Percentiles rank a stretch among this genome's conserved stretches.
Conservation (phyloP, 2,888 invertebrate genomes). For the Spicauda simplicius region DNA sequence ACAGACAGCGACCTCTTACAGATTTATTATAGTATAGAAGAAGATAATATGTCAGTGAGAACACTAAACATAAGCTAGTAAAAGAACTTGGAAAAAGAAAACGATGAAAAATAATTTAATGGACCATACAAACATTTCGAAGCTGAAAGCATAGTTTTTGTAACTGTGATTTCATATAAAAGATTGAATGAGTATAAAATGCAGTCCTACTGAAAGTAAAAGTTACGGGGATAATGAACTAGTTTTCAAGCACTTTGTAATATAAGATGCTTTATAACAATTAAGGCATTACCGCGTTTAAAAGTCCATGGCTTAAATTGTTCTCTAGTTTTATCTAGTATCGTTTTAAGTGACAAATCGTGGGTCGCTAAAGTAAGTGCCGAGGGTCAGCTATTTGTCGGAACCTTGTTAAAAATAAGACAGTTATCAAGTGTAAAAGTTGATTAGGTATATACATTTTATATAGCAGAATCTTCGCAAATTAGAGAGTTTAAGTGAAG, state of each 20-base stretch:
- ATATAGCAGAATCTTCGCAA: not conserved
- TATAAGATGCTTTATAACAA: slow-evolving; percentile 27
- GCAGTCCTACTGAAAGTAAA: slow-evolving; percentile 1
- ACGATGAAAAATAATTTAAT: not conserved
- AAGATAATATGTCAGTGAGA: too few relatives aligned
- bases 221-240: not conserved
- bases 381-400: slow-evolving; percentile 20
- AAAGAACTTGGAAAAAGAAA: too few relatives aligned
- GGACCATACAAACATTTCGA: not conserved
- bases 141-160: not conserved
- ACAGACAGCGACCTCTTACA: too few relatives aligned
- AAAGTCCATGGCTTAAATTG: slow-evolving; percentile 23
- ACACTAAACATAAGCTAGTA: too few relatives aligned
- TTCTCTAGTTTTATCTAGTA: slow-evolving; percentile 28
- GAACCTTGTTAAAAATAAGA: slow-evolving; percentile 3
- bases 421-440: not conserved
- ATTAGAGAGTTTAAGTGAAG: not conserved
- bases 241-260: slow-evolving; percentile 9
- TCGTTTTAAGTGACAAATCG: slow-evolving; percentile 31
- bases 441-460: slow-evolving; percentile 5
- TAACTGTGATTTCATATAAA: not conserved
- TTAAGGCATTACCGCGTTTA: slow-evolving; percentile 25
- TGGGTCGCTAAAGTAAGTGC: slow-evolving; percentile 23
- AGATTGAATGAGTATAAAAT: slow-evolving; percentile 3
- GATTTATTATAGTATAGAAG: too few relatives aligned